These are phyloP conservation scores for Panthera tigris DNA, from an alignment of 2,113 vertebrate species.

Conservation along the genomic window DNA sequence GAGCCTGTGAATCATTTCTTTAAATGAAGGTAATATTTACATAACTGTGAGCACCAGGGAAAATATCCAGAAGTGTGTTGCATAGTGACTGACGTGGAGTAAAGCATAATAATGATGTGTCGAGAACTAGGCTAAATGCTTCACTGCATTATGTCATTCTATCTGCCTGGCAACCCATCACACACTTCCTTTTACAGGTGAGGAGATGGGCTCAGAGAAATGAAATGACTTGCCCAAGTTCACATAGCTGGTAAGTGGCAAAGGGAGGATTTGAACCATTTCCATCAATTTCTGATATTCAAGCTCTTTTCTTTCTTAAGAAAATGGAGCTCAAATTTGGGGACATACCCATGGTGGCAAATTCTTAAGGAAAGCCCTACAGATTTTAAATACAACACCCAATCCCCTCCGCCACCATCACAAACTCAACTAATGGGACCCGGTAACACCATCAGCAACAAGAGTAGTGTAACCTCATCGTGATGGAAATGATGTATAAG, in stretches of 20 bases:
- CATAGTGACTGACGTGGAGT: not conserved
- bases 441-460: not conserved
- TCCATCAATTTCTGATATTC: not conserved
- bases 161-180: not conserved
- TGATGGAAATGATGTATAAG: not conserved
- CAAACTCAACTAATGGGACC: not conserved
- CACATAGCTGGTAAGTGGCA: not conserved
- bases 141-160: not conserved
- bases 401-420: not conserved
- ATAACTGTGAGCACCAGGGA: not conserved
- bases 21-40: not conserved
- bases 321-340: not conserved
- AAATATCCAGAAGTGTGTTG: not conserved
- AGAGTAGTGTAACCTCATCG: not conserved
- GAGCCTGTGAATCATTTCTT: not conserved
- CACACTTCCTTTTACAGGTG: not conserved
- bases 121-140: not conserved
- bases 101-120: not conserved
- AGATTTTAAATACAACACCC: conserved; percentile 32
- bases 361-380: conserved; percentile 5
- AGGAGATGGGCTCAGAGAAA: not conserved
- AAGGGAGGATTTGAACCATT: not conserved
- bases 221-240: not conserved
- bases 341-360: not conserved
- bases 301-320: not conserved